Conservation (phyloP, 2,113 vertebrate species). For the Austrofundulus limnaeus region DNA sequence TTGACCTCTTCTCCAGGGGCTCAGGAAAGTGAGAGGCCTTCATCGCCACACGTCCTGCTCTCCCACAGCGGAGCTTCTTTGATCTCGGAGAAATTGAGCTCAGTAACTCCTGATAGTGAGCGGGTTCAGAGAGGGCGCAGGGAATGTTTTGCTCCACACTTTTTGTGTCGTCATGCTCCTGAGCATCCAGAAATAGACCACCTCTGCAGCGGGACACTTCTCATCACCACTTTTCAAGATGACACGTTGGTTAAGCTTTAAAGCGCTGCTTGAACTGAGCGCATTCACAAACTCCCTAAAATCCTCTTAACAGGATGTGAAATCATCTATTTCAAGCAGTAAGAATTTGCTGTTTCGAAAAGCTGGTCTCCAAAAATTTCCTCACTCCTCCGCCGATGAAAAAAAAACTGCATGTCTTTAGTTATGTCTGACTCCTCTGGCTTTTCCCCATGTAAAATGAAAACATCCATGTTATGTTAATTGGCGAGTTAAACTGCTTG, state of each 20-base stretch:
- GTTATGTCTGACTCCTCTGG: too few species aligned
- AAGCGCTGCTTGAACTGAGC: not conserved
- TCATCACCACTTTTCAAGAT: not conserved
- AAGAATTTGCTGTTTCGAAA: too few species aligned
- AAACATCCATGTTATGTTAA: too few species aligned
- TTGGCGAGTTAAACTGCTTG: too few species aligned
- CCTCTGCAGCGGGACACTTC: not conserved
- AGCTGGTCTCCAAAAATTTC: too few species aligned
- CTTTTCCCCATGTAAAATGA: too few species aligned
- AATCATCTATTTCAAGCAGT: too few species aligned
- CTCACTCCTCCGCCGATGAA: too few species aligned
- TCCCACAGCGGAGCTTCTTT: constrained; percentile 8
- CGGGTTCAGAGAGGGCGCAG: not conserved
- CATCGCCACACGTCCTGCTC: constrained; percentile 6
- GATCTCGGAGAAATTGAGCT: constrained; percentile 16
- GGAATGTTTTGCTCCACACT: not conserved
- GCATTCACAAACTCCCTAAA: too few species aligned
- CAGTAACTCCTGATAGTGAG: not conserved
- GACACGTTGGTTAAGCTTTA: too few species aligned
- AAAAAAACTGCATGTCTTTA: too few species aligned
- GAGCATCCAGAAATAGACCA: constrained; percentile 2
- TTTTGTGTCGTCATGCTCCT: not conserved
- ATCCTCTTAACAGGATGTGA: too few species aligned
- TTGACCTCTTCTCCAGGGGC: constrained; percentile 3
- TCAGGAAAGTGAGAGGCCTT: constrained; percentile 7